Percentiles rank a stretch among this genome's conserved stretches.
These are phyloP conservation scores for Lasiommata megera DNA, from an alignment of 2,888 invertebrate genomes.

Conservation along the genomic window DNA sequence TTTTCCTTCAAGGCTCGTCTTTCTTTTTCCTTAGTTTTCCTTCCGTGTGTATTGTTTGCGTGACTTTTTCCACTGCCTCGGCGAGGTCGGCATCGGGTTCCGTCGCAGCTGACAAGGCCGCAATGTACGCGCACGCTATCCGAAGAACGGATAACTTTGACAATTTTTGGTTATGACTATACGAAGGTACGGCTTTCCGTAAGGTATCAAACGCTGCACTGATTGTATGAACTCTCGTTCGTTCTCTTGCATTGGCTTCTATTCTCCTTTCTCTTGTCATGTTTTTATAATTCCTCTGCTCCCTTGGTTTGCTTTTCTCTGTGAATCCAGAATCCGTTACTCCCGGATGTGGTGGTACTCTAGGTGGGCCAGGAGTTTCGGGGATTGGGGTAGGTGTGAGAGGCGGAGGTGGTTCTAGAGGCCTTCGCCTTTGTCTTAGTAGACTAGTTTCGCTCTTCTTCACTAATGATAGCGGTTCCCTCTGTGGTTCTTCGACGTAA, in stretches of 20 bases:
- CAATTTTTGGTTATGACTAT: slow-evolving; percentile 95
- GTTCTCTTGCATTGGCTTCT: slow-evolving; percentile 96
- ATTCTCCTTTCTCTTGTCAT: slow-evolving; percentile 96
- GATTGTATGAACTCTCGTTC: slow-evolving; percentile 96
- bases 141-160: slow-evolving; percentile 95
- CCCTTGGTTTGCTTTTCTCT: slow-evolving; percentile 66
- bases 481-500: slow-evolving; percentile 78
- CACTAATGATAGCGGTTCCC: slow-evolving; percentile 84
- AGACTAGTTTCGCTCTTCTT: slow-evolving; percentile 64
- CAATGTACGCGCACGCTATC: slow-evolving; percentile 96
- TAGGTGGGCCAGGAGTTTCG: slow-evolving; percentile 59
- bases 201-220: slow-evolving; percentile 97
- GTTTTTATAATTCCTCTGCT: slow-evolving; percentile 95
- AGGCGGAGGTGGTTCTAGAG: slow-evolving; percentile 55
- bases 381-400: slow-evolving; percentile 47
- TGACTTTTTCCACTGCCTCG: slow-evolving; percentile 92
- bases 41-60: slow-evolving; percentile 95
- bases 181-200: slow-evolving; percentile 91
- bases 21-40: slow-evolving; percentile 93
- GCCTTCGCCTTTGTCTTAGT: slow-evolving; percentile 60
- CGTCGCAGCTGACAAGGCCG: slow-evolving; percentile 89
- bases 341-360: slow-evolving; percentile 80
- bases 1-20: slow-evolving; percentile 81
- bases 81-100: slow-evolving; percentile 86
- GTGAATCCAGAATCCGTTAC: slow-evolving; percentile 52